Conservation (phyloP, 2,888 invertebrate species). For the Pseudoips prasinana region DNA sequence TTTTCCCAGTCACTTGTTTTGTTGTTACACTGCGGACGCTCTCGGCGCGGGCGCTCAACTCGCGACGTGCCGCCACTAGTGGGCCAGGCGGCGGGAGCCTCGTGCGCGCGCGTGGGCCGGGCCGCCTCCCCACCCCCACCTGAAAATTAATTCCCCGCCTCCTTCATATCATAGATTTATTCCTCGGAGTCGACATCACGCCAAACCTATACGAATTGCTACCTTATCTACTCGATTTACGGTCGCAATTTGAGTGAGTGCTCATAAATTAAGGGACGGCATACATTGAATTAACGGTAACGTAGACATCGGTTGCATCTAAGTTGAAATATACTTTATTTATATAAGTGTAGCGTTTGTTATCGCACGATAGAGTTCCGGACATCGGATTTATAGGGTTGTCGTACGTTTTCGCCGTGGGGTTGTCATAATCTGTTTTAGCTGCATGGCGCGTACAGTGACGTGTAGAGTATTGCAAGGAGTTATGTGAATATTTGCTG, state of each 20-base stretch:
- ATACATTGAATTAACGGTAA: constrained; percentile 75
- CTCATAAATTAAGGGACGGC: constrained; percentile 72
- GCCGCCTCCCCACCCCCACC: constrained; percentile 57
- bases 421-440: constrained; percentile 80
- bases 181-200: constrained; percentile 64
- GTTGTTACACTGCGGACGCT: constrained; percentile 14
- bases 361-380: constrained; percentile 36
- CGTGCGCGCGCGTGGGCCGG: constrained; percentile 67
- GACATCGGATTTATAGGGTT: constrained; percentile 65
- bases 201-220: constrained; percentile 68
- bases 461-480: constrained; percentile 60
- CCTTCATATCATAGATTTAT: constrained; percentile 82
- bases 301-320: constrained; percentile 45
- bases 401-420: constrained; percentile 60
- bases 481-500: constrained; percentile 57
- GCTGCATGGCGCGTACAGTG: constrained; percentile 70
- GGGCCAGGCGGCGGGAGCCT: constrained; percentile 10
- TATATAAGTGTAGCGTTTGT: constrained; percentile 40
- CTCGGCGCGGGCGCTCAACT: constrained; percentile 32
- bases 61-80: constrained; percentile 21
- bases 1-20: constrained; percentile 28
- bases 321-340: constrained; percentile 55
- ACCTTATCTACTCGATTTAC: constrained; percentile 70
- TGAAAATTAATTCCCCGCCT: constrained; percentile 76
- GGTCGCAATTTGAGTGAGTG: constrained; percentile 70